Evolutionary conservation across 2,888 invertebrate genomes (phyloP).

Genomic region (Heliconius hortense): DNA sequence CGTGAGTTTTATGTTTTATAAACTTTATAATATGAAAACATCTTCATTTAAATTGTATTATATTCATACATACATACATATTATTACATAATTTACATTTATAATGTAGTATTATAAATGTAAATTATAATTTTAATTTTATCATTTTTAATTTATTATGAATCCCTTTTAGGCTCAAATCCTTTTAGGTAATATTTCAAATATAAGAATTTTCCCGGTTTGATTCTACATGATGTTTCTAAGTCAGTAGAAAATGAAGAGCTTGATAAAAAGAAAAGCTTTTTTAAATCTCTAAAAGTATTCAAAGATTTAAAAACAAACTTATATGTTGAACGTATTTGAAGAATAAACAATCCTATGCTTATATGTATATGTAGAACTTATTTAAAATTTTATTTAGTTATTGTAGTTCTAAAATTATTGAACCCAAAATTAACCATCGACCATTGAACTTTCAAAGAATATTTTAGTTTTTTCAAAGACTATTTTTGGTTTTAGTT

Average conservation of each 20-base stretch:
- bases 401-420: no score
- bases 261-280: neutral
- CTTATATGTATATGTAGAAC: no score
- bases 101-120: no score
- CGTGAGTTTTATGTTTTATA: neutral
- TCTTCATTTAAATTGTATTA: neutral
- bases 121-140: neutral
- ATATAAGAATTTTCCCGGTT: neutral
- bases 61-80: neutral
- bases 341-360: no score
- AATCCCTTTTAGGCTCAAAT: neutral
- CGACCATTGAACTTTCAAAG: no score
- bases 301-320: neutral
- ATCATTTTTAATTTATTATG: neutral
- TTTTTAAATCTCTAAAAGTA: neutral
- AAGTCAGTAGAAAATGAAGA: neutral
- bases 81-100: no score
- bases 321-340: no score
- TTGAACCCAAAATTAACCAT: no score
- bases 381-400: no score
- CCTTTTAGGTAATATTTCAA: neutral
- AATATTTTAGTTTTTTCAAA: no score
- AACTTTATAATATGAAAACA: neutral
- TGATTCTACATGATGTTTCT: neutral
- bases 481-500: no score